A percentile compares a stretch with the other conserved stretches of the same genome.
phyloP scores from a whole-genome alignment of 1,140 invertebrate genomes.

The Drosophila pseudoananassae region DNA sequence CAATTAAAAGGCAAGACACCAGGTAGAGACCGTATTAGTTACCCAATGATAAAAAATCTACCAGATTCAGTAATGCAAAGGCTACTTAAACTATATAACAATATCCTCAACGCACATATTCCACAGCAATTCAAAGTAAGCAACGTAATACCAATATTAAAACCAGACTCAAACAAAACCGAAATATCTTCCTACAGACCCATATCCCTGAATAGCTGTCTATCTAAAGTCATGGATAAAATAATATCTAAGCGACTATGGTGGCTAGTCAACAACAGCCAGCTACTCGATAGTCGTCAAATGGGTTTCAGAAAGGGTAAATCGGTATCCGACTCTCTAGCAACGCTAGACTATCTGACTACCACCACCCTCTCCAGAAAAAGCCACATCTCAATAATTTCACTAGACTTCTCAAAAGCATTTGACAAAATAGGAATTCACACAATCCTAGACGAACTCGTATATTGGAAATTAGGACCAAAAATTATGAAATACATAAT shows the following conservation, averaged over 20 bases:
- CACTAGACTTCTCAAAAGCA: constrained; percentile 4
- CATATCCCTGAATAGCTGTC: neutral
- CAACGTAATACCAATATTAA: too few species aligned
- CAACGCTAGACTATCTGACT: too few species aligned
- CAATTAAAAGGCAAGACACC: too few species aligned
- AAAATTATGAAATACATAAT: neutral
- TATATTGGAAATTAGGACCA: constrained; percentile 1
- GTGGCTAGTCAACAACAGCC: neutral
- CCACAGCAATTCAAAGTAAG: too few species aligned
- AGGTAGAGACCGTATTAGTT: too few species aligned
- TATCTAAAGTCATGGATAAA: constrained; percentile 2
- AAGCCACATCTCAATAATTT: neutral
- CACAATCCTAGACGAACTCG: neutral
- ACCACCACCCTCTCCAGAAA: neutral
- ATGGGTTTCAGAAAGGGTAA: too few species aligned
- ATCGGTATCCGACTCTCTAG: too few species aligned
- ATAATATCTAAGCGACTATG: neutral
- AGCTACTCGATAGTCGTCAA: too few species aligned
- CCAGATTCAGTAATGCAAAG: too few species aligned
- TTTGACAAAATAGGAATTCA: neutral
- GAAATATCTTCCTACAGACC: neutral
- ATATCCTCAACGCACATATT: too few species aligned
- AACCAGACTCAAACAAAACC: neutral
- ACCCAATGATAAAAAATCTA: too few species aligned
- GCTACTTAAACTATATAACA: too few species aligned